Evolutionary conservation across 2,113 vertebrate genomes (phyloP), one percentile per base, ranked within the genome.

Genomic region (Leptodactylus fuscus): DNA sequence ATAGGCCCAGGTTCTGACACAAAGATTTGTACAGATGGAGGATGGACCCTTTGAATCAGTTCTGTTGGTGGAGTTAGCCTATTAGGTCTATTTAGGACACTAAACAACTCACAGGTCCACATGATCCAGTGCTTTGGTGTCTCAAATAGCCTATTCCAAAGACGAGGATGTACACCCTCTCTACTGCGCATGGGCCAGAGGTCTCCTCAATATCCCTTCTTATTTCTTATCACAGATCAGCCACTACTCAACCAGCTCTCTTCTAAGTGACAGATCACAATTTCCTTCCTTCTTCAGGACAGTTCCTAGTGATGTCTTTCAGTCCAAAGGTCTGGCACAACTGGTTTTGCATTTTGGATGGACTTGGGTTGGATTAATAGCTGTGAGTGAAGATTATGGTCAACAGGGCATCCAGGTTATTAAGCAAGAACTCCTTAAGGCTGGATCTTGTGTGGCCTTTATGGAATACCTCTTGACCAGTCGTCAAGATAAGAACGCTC

Each of bases 391-490:
- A 29, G 73, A 76, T 13, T 76, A 76, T 51, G 73, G 73, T 3
- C 73, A 51, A 51, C 46, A 76, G 27, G 73, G 73, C 6, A 76
- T 76, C 2, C 73, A n/a, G n/a, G n/a, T n/a, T n/a, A n/a, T n/a
- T n/a, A 76, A 4, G 2, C n/a, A 49, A 51, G 73, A 76, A 2
- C 48, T 76, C 16, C 3, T 51, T 2, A 76, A 76, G 24, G 73
- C 46, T 18, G 73, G 73, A 20, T 44, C 73, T 8, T 76, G 73
- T 51, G 73, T 76, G 12, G 73, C 73, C 5, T 76, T 51, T 41
- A 51, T 22, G 15, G 73, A 76, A 20, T 9, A 27, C 7, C 49
- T 76, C 16, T 1, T 76, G 5, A 15, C n/a, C 3, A 51, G 16
- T 18, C 44, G 27, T 11, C 24, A 4, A 20, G 73, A 76, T 20